Evolutionary conservation across 2,797 vertebrate species (phyloP), one percentile per base, ranked within the genome.

Genomic region (Dicrostonyx torquatus): DNA sequence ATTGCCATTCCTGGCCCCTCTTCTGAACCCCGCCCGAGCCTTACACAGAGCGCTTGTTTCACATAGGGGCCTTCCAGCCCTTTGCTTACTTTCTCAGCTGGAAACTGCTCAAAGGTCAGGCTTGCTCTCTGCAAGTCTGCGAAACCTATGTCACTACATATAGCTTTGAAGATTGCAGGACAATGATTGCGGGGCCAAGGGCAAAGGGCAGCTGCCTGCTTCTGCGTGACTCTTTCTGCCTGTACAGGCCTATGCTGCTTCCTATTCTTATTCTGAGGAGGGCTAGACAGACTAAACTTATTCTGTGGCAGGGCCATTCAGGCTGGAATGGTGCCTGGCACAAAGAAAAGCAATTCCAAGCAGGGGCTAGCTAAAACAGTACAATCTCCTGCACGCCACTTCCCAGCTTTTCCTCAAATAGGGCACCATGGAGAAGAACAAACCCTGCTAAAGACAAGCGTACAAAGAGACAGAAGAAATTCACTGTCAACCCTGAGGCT

Each of bases 81-180:
- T 64, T 10, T 20, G 20, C 34, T 76, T 62, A 66, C 82, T 75
- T 76, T 83, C 77, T 53, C 84, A 10, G 37, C 70, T 37, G 91
- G 68, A 43, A 48, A 34, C 31, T 78, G 93, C 1, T 18, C 89
- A 91, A 85, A 90, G 68, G 55, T 90, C 93, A 93, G 66, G 24
- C 70, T 43, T 79, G 64, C 87, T 53, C 37, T 60, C 48, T 75
- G 1, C 0, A 13, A 72, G 4, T 62, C 60, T 77, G n/a, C 26
- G 43, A 66, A 9, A 14, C 66, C 58, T 43, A 1, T 2, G 53
- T 77, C 84, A 15, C 6, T 40, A 60, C 18, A 40, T 37, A 55
- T 22, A 60, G 31, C 66, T 80, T 70, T 60, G 50, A 48, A 79
- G 66, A 77, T 0, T 77, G 72, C 58, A 4, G 34, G 17, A 26